These are phyloP conservation scores for Halyomorpha halys DNA, from an alignment of 1,140 invertebrate genomes.

Conservation along the genomic window DNA sequence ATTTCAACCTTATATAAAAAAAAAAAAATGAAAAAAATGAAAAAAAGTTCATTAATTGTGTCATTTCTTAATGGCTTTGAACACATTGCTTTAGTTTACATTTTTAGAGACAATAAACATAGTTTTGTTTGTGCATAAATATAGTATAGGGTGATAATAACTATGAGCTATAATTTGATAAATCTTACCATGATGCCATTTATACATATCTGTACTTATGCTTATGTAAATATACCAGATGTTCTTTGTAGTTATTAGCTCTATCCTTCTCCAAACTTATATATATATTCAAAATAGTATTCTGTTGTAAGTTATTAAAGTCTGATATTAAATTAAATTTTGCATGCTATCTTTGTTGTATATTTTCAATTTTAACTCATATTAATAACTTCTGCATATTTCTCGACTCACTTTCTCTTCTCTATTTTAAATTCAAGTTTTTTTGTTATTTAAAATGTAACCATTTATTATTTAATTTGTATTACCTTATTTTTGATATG, in stretches of 20 bases:
- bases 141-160: constrained; percentile 8
- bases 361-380: background rate
- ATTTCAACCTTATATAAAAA: constrained; percentile 6
- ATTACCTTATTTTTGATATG: constrained; percentile 17
- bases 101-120: constrained; percentile 26
- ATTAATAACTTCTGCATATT: background rate
- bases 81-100: constrained; percentile 16
- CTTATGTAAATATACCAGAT: background rate
- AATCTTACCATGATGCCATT: background rate
- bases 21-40: background rate
- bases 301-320: background rate
- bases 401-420: background rate
- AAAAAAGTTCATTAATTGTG: constrained; percentile 7
- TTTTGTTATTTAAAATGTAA: constrained; percentile 16
- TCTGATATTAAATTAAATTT: background rate
- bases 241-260: too few species aligned
- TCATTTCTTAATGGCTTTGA: background rate
- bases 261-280: background rate
- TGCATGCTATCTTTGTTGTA: background rate
- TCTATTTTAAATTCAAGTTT: constrained; percentile 14
- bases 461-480: constrained; percentile 17
- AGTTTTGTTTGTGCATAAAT: constrained; percentile 11
- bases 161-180: constrained; percentile 11
- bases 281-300: constrained; percentile 6
- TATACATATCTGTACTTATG: constrained; percentile 5